Conservation (phyloP, 2,888 invertebrate genomes). For the Pantelozetes paolii region DNA sequence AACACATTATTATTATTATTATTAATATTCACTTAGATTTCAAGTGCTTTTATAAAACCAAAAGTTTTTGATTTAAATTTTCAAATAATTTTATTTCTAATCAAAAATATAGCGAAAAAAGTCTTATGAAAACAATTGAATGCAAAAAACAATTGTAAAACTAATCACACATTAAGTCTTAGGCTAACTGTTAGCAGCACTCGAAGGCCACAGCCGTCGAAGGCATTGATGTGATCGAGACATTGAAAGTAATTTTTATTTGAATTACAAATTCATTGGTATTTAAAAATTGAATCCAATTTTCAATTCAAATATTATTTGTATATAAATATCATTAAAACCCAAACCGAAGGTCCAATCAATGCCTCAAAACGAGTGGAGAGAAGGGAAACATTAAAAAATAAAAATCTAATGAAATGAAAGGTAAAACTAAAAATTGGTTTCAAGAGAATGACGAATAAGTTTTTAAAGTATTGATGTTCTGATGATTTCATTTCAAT, state of each 20-base stretch:
- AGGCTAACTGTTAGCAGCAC: not conserved
- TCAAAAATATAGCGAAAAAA: not conserved
- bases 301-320: not conserved
- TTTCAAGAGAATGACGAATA: not conserved
- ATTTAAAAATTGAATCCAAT: not conserved
- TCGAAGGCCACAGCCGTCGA: constrained; percentile 4
- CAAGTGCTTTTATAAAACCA: not conserved
- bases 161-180: not conserved
- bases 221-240: constrained; percentile 18
- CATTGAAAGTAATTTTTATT: not conserved
- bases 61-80: no score
- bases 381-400: no score
- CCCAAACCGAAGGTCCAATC: constrained; percentile 14
- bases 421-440: no score
- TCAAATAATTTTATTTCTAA: not conserved
- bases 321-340: constrained; percentile 3
- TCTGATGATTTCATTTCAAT: not conserved
- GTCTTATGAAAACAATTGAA: not conserved
- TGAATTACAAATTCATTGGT: no score
- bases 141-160: not conserved
- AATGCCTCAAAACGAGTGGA: no score
- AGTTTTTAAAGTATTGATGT: not conserved
- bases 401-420: no score
- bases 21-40: not conserved
- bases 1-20: not conserved